A percentile compares a stretch with the other conserved stretches of the same genome.
phyloP scores from a whole-genome alignment of 2,113 vertebrate genomes.

The Callipepla squamata region DNA sequence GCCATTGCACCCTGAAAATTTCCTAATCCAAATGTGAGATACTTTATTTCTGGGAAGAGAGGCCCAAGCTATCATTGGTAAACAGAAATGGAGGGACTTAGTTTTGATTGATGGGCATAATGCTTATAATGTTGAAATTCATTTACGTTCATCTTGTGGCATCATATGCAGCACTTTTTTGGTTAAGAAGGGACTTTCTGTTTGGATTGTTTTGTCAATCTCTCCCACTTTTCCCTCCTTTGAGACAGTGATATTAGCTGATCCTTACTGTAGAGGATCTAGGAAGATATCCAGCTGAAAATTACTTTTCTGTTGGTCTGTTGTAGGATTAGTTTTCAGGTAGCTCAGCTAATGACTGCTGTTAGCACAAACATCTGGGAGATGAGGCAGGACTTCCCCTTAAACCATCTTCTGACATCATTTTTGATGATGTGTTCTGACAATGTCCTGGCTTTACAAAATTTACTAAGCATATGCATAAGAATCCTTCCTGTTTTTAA shows the following conservation, averaged over 20 bases:
- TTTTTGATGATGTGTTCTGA: too few species aligned
- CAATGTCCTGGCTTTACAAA: not conserved
- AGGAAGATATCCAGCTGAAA: not conserved
- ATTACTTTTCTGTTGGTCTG: not conserved
- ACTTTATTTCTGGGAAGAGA: not conserved
- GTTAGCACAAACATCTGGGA: not conserved
- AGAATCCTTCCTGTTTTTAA: not conserved
- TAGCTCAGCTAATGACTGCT: not conserved
- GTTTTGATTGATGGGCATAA: not conserved
- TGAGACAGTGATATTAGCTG: not conserved
- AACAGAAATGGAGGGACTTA: not conserved
- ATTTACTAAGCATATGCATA: not conserved
- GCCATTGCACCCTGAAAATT: not conserved
- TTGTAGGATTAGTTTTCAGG: not conserved
- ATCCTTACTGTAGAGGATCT: not conserved
- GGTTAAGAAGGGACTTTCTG: not conserved
- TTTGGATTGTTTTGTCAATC: not conserved
- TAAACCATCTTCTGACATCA: not conserved
- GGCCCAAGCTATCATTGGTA: not conserved
- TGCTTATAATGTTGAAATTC: not conserved
- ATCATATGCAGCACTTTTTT: accelerated
- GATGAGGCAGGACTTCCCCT: not conserved
- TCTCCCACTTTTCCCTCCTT: not conserved
- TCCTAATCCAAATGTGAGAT: not conserved
- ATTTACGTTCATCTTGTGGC: accelerated